These are phyloP conservation scores for Xestia rhomboidea DNA, from an alignment of 2,888 invertebrate species.

Conservation along the genomic window DNA sequence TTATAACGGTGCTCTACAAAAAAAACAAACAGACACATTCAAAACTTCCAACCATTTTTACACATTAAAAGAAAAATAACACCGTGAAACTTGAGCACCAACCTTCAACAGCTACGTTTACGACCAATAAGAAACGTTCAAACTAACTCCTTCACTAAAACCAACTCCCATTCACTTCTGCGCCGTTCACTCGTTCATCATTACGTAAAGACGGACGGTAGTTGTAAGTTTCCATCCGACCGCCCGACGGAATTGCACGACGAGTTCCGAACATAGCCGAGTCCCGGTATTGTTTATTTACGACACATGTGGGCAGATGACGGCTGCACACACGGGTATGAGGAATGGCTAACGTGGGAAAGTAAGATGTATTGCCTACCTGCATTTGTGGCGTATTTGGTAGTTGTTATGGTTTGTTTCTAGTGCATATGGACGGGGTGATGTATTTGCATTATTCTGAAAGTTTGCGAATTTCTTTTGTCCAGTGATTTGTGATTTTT, in stretches of 20 bases:
- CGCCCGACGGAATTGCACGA: conserved; percentile 41
- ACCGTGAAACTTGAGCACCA: conserved; percentile 7
- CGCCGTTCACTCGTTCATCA: conserved; percentile 57
- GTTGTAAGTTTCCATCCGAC: conserved; percentile 52
- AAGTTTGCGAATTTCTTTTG: conserved; percentile 12
- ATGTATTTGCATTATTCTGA: background rate
- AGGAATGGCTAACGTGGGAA: conserved; percentile 22
- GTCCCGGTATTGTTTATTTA: conserved; percentile 56
- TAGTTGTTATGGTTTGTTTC: background rate
- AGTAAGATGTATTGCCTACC: conserved; percentile 22
- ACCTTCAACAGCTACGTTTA: conserved; percentile 25
- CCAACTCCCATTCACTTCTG: conserved; percentile 27
- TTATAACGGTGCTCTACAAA: background rate
- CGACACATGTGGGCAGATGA: conserved; percentile 42
- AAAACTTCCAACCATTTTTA: conserved; percentile 7
- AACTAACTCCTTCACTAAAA: conserved; percentile 40
- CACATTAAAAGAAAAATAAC: conserved; percentile 27
- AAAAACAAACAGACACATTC: background rate
- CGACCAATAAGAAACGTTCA: conserved; percentile 40
- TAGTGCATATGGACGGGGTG: background rate
- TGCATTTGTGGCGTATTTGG: conserved; percentile 19
- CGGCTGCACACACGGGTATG: conserved; percentile 15
- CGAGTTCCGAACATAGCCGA: conserved; percentile 27
- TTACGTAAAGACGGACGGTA: conserved; percentile 51
- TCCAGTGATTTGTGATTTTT: background rate